Evolutionary conservation across 2,888 invertebrate species (phyloP), one percentile per base, ranked within the genome.

Genomic region (Leptopilina drosophilae): DNA sequence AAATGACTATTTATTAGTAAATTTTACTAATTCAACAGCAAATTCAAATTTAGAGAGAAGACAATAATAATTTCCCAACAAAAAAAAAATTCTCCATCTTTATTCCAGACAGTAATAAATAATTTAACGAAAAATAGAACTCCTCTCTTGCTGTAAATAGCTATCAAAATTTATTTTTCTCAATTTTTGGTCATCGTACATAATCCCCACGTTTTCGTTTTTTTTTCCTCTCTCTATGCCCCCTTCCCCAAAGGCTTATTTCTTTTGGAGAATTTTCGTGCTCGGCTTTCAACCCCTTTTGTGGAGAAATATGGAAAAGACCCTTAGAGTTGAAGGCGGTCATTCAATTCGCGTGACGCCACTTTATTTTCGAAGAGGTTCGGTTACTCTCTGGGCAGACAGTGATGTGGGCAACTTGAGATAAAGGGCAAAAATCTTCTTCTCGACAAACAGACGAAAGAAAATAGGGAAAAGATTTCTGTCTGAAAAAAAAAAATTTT

Each of bases 341-440:
- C 69, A 73, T 73, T 73, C 69, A 73, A 73, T 73, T 56, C 69
- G 69, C 33, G 69, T 73, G 49, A 33, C 69, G 56, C 69, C 56
- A 73, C 69, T 73, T 73, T 53, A 73, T 73, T 73, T 73, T 33
- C 33, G 53, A 33, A 69, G 7, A 69, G 7, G 2, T 53, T 53
- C 69, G 69, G 26, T 53, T 73, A n/a, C 33, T 73, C 33, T 73
- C 20, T 20, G 20, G 46, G 20, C 26, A 49, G 42, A 49, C 8
- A 73, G 14, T 42, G 42, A 42, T 42, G 42, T 42, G 6, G 42
- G 42, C 6, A 42, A 42, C 6, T 42, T 42, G 42, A 42, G 42
- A 42, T 6, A 42, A 42, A 42, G 7, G 33, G 33, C 33, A 42
- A 42, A 42, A 42, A 42, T 42, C 7, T 42, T 7, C 42, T 42